Conservation (phyloP, 2,113 vertebrate genomes). For the Plecotus auritus region DNA sequence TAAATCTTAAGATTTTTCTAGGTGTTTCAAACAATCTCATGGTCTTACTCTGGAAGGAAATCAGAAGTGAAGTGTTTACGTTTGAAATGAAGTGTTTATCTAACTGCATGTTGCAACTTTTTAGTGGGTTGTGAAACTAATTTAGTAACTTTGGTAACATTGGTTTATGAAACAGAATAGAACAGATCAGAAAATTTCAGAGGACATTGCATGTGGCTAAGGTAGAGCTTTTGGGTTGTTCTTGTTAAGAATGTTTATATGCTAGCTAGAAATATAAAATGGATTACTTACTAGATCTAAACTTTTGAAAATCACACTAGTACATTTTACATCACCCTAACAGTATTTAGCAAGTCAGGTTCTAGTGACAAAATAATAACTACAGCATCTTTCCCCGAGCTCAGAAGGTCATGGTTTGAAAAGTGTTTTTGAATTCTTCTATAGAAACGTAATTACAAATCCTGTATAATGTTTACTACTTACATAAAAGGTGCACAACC, state of each 20-base stretch:
- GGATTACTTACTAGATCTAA: background rate
- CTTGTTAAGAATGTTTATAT: background rate
- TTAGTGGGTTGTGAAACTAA: background rate
- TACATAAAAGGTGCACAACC: constrained; percentile 13
- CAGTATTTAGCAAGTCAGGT: background rate
- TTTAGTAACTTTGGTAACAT: background rate
- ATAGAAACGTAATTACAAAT: background rate
- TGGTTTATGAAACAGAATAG: background rate
- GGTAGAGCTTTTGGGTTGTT: background rate
- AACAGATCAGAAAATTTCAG: background rate
- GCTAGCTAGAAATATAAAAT: background rate
- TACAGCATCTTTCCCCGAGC: background rate
- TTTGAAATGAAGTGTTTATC: constrained; percentile 33
- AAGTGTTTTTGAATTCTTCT: background rate
- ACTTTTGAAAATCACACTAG: background rate
- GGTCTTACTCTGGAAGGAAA: background rate
- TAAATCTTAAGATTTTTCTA: constrained; percentile 22
- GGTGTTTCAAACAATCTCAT: constrained; percentile 35
- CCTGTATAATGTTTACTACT: background rate
- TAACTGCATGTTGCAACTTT: background rate
- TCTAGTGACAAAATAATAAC: background rate
- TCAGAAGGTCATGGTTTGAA: background rate
- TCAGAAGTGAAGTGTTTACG: constrained; percentile 24
- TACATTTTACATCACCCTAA: background rate
- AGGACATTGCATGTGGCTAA: background rate